These are phyloP conservation scores for Elymnias hypermnestra DNA, from an alignment of 1,140 invertebrate species.

Conservation along the genomic window DNA sequence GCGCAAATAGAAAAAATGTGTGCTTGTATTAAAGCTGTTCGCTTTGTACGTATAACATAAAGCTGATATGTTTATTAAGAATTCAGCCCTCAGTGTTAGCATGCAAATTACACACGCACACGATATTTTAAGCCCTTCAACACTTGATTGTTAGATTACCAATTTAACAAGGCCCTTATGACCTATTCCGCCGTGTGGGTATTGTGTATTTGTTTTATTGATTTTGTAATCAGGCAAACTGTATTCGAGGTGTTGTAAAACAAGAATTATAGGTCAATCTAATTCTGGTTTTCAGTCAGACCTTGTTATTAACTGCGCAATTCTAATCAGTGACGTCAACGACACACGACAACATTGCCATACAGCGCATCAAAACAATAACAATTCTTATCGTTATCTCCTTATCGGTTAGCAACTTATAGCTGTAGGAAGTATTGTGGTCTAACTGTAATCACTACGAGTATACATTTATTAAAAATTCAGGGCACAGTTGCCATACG, in stretches of 20 bases:
- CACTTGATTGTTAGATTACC: slow-evolving; percentile 5
- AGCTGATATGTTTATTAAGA: slow-evolving; percentile 9
- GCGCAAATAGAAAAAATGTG: neutral
- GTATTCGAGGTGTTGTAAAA: too few relatives aligned
- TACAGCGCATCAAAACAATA: slow-evolving; percentile 33
- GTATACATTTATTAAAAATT: slow-evolving; percentile 13
- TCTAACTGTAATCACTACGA: too few relatives aligned
- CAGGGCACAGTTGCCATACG: neutral
- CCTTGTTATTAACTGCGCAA: slow-evolving; percentile 19
- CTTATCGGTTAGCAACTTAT: slow-evolving; percentile 10
- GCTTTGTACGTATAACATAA: too few relatives aligned
- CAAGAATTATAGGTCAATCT: too few relatives aligned
- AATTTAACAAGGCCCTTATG: slow-evolving; percentile 1
- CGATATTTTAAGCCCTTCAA: slow-evolving; percentile 9
- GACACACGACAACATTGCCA: neutral
- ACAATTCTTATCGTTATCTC: slow-evolving; percentile 25
- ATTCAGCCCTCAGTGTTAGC: slow-evolving; percentile 4
- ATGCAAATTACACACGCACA: slow-evolving; percentile 5
- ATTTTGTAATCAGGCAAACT: neutral
- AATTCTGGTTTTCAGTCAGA: too few relatives aligned
- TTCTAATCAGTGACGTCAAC: slow-evolving; percentile 18
- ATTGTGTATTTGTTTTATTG: neutral
- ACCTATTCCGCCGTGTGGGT: neutral
- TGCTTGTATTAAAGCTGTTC: neutral
- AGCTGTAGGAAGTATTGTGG: slow-evolving; percentile 1